Conservation (phyloP, 92 coral and sea anemone genomes). For the Phenganax subtilis region DNA sequence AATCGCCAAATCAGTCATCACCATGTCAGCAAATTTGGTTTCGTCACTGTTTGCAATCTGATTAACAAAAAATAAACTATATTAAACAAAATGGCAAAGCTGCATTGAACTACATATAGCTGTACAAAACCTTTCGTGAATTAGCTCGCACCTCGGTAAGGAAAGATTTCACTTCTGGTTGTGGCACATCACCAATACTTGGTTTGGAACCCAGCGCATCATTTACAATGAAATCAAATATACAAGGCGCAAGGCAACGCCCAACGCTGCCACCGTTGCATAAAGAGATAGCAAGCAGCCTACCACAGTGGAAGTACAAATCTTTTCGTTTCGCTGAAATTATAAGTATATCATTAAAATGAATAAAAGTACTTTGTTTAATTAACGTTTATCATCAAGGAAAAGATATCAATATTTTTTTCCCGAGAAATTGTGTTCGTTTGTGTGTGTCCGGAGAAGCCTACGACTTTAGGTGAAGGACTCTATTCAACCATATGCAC, state of each 20-base stretch:
- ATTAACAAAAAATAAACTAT: neutral
- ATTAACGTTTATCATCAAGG: too few relatives aligned
- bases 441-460: too few relatives aligned
- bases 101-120: neutral
- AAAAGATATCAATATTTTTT: too few relatives aligned
- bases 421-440: too few relatives aligned
- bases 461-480: too few relatives aligned
- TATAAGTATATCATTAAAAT: too few relatives aligned
- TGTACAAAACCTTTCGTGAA: too few relatives aligned
- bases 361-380: too few relatives aligned
- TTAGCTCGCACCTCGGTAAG: neutral
- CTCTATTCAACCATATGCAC: too few relatives aligned
- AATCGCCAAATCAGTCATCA: neutral
- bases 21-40: neutral
- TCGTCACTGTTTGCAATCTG: neutral
- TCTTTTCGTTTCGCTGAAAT: neutral
- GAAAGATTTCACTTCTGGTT: neutral
- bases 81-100: neutral
- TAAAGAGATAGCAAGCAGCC: conserved; percentile 2
- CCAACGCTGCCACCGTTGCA: conserved; percentile 37
- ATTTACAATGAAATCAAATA: conserved; percentile 11
- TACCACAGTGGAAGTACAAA: too few relatives aligned
- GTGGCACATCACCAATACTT: conserved; percentile 7
- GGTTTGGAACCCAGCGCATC: conserved; percentile 16
- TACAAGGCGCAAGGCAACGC: conserved; percentile 28